A percentile compares a stretch with the other conserved stretches of the same genome.
Evolutionary conservation across 2,888 invertebrate species (phyloP).

Genomic region (Conomelus anceps): DNA sequence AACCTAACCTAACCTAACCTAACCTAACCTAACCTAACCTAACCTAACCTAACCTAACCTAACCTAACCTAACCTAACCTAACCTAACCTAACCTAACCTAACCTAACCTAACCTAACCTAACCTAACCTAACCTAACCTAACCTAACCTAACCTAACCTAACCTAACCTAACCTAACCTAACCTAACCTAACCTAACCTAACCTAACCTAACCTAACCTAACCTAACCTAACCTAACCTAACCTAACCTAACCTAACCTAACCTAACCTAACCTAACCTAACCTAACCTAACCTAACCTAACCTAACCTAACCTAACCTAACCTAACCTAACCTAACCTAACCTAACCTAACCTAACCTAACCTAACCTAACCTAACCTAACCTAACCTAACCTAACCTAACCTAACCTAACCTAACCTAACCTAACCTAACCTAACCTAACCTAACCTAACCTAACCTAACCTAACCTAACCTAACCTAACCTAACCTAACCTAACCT

Average conservation of each 20-base stretch:
- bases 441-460: constrained; percentile 28
- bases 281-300: constrained; percentile 27
- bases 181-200: constrained; percentile 27
- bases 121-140: no score
- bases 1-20: constrained; percentile 15
- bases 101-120: no score
- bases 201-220: no score
- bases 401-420: constrained; percentile 27
- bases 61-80: no score
- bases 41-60: constrained; percentile 27
- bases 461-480: constrained; percentile 19
- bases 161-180: no score
- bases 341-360: constrained; percentile 25
- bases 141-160: constrained; percentile 30
- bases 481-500: constrained; percentile 23
- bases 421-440: constrained; percentile 25
- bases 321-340: constrained; percentile 7
- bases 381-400: constrained; percentile 26
- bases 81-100: no score
- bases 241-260: constrained; percentile 19
- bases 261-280: constrained; percentile 26
- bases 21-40: constrained; percentile 17
- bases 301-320: not conserved
- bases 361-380: constrained; percentile 22
- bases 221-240: constrained; percentile 26